Evolutionary conservation across 1,140 invertebrate species (phyloP).

Genomic region (Brachionus angularis): DNA sequence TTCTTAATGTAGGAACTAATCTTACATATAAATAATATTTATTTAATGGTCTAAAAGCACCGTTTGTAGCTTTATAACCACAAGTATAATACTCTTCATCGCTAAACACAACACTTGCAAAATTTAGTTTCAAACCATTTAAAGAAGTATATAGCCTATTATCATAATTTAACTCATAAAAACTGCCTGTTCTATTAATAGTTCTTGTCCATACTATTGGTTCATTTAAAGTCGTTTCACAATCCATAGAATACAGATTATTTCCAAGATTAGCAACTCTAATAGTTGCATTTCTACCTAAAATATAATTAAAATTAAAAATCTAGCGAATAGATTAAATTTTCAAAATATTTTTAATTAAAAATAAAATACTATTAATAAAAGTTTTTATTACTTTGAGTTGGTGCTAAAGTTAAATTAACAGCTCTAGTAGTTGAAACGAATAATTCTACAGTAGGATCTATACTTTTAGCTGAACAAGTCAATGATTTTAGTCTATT

Average conservation of each 20-base stretch:
- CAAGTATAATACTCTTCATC: conserved; percentile 27
- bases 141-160: neutral
- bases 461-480: conserved; percentile 6
- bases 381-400: too few relatives aligned
- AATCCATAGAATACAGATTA: neutral
- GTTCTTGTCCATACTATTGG: neutral
- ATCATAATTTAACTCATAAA: neutral
- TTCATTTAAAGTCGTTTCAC: neutral
- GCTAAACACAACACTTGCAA: neutral
- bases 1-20: neutral
- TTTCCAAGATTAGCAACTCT: too few relatives aligned
- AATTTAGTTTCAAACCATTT: neutral
- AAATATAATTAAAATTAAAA: too few relatives aligned
- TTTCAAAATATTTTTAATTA: too few relatives aligned
- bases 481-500: neutral
- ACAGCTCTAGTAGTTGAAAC: too few relatives aligned
- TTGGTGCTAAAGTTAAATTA: too few relatives aligned
- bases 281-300: too few relatives aligned
- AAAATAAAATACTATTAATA: too few relatives aligned
- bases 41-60: neutral
- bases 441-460: too few relatives aligned
- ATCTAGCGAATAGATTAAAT: too few relatives aligned
- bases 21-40: neutral
- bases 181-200: neutral
- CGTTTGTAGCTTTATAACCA: neutral